Evolutionary conservation across 2,888 invertebrate species (phyloP), one percentile per base, ranked within the genome.

Genomic region (Drosophila prolongata): DNA sequence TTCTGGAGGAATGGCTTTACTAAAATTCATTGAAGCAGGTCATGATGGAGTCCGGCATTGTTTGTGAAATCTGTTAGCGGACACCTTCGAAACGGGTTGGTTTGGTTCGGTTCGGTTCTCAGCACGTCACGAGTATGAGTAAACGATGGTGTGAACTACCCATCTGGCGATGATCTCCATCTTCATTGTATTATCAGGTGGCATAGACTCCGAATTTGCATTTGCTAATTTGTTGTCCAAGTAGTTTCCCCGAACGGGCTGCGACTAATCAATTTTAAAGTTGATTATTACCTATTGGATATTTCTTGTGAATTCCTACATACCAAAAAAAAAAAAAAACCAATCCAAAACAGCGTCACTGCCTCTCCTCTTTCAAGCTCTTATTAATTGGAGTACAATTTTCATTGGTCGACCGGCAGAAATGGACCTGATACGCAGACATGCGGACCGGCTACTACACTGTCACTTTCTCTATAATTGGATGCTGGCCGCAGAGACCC

Each of bases 401-500:
- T 54, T 55, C 40, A 30, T 54, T 57, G 43, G 24, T 34, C 30
- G 10, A 30, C 30, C 30, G 30, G 30, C 2, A 30, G 8, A 30
- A 49, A 57, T 61, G 54, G 62, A 71, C 49, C 59, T 53, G 37
- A 38, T 37, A 44, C 27, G 19, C 19, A 44, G 27, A 42, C 49
- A 42, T 43, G 60, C 11, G 24, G 46, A 13, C 27, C 52, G 46
- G 46, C 70, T 42, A 40, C 38, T 61, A 59, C 77, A 56, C 57
- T 60, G 70, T 73, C 66, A 80, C 87, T 89, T 89, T 84, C 89
- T 81, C 84, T 72, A 71, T 87, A 89, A 87, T 89, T 87, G 82
- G 75, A 71, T 77, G 71, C 19, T 30, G 50, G 37, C 16, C 19
- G 5, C 55, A 35, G 55, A 47, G 27, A 34, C 56, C 67, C 73